Evolutionary conservation across 1,140 invertebrate genomes (phyloP).

Genomic region (Potamilus streckersoni): DNA sequence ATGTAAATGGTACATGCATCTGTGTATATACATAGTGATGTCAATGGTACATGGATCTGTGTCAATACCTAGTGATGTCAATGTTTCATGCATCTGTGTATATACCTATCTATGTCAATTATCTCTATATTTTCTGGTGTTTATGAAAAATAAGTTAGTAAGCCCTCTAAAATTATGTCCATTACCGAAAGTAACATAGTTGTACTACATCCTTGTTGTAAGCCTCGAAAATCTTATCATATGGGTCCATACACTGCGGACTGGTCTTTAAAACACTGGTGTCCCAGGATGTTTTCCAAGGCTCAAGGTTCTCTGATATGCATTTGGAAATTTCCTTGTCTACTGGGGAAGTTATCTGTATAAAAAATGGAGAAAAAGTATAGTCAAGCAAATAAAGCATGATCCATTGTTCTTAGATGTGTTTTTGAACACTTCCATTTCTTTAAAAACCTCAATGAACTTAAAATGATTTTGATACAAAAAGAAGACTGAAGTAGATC

Average conservation of each 20-base stretch:
- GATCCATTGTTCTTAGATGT: no score
- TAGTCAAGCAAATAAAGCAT: background rate
- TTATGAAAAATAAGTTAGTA: background rate
- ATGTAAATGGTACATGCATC: no score
- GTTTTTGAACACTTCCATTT: no score
- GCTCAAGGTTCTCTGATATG: constrained; percentile 84
- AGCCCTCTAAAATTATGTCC: constrained; percentile 3
- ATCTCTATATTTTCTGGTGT: no score
- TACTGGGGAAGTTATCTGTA: constrained; percentile 89
- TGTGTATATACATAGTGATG: no score
- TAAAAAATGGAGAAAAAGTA: constrained; percentile 3
- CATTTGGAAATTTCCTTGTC: constrained; percentile 87
- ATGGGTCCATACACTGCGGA: constrained; percentile 69
- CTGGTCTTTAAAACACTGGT: constrained; percentile 57
- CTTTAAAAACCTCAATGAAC: no score
- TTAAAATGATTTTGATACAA: no score
- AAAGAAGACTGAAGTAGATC: no score
- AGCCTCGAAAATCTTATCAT: constrained; percentile 71
- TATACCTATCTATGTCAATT: no score
- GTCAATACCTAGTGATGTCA: no score
- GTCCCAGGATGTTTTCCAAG: constrained; percentile 78
- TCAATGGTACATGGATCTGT: no score
- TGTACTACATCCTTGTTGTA: constrained; percentile 78
- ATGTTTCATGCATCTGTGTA: no score
- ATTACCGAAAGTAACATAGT: constrained; percentile 57